phyloP scores from a whole-genome alignment of 1,140 invertebrate species.

The Drosophila sproati region DNA sequence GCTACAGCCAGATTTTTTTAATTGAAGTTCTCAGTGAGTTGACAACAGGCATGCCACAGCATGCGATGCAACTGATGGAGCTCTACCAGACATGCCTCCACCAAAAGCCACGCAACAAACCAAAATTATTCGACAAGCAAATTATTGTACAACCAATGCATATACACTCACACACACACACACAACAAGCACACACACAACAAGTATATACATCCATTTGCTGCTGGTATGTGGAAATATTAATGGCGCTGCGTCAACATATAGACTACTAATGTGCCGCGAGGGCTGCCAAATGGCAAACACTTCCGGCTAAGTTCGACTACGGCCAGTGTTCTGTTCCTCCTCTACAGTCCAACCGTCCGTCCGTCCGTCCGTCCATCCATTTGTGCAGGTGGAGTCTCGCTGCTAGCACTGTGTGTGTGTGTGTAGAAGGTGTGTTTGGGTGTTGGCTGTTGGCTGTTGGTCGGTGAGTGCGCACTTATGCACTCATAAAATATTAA shows the following conservation, averaged over 20 bases:
- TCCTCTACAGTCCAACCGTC: not conserved
- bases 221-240: conserved; percentile 67
- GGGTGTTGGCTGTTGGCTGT: conserved; percentile 22
- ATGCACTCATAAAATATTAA: conserved; percentile 83
- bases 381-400: conserved; percentile 22
- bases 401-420: not conserved
- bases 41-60: conserved; percentile 36
- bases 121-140: conserved; percentile 72
- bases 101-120: conserved; percentile 43
- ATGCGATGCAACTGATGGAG: conserved; percentile 43
- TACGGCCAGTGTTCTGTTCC: not conserved
- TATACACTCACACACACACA: conserved; percentile 3
- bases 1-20: conserved; percentile 41
- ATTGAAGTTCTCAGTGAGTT: conserved; percentile 60
- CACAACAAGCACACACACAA: conserved; percentile 10
- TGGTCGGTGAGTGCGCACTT: conserved; percentile 74
- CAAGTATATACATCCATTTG: conserved; percentile 2
- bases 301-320: conserved; percentile 59
- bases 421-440: conserved; percentile 1
- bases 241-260: conserved; percentile 73
- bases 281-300: conserved; percentile 78
- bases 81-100: conserved; percentile 40
- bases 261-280: conserved; percentile 83
- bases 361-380: not conserved
- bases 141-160: conserved; percentile 54